These are phyloP conservation scores for Helicoverpa zea DNA, from an alignment of 1,140 invertebrate species.

Conservation along the genomic window DNA sequence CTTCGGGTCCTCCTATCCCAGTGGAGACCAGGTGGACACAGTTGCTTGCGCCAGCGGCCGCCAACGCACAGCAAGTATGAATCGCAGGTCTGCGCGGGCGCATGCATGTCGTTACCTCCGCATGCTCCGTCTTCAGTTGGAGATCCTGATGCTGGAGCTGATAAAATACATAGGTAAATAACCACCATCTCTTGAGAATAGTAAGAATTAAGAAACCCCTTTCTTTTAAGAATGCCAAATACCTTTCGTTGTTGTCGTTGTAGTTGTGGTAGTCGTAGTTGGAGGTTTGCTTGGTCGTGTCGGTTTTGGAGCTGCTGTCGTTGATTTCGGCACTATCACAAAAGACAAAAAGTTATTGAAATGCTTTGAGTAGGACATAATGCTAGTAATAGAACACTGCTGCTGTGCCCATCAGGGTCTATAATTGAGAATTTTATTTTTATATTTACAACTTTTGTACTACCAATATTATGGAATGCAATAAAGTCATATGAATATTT, in stretches of 20 bases:
- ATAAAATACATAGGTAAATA: neutral
- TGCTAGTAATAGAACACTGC: too few species aligned
- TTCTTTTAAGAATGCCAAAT: too few species aligned
- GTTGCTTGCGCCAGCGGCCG: constrained; percentile 89
- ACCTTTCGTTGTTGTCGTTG: constrained; percentile 47
- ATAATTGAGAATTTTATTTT: too few species aligned
- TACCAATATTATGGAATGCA: too few species aligned
- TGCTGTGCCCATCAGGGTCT: neutral
- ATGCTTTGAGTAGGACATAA: too few species aligned
- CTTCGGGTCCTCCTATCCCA: constrained; percentile 90
- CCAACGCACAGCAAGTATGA: constrained; percentile 92
- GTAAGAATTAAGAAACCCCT: neutral
- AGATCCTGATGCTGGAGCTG: constrained; percentile 51
- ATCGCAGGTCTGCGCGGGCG: constrained; percentile 90
- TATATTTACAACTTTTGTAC: too few species aligned
- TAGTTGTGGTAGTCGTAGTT: constrained; percentile 54
- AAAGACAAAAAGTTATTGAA: too few species aligned
- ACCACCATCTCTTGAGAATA: too few species aligned
- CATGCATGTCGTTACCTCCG: constrained; percentile 88
- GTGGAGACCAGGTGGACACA: constrained; percentile 93
- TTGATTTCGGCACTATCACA: constrained; percentile 60
- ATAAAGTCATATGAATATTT: neutral
- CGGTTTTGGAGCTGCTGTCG: constrained; percentile 65
- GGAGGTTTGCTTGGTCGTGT: constrained; percentile 60
- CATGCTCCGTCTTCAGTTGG: constrained; percentile 84